Evolutionary conservation across 2,113 vertebrate genomes (phyloP).

Genomic region (Crotalus tigris): DNA sequence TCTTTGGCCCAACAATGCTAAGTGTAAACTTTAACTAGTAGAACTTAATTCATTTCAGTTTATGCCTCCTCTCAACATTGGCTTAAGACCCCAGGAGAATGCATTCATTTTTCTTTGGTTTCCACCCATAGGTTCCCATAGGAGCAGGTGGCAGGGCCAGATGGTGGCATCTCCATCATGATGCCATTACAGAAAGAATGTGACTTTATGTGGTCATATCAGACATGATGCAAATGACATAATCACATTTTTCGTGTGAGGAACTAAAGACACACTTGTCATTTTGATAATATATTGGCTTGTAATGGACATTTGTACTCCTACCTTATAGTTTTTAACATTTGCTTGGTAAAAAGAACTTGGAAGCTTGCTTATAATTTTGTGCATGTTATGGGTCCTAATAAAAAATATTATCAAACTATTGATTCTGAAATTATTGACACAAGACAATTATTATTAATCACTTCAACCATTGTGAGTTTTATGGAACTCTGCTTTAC

Average conservation of each 20-base stretch:
- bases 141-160: neutral
- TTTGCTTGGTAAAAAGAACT: neutral
- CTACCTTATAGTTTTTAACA: neutral
- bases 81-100: neutral
- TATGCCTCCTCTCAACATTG: neutral
- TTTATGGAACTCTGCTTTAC: neutral
- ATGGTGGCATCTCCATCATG: neutral
- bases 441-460: neutral
- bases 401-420: neutral
- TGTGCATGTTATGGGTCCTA: neutral
- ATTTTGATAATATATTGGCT: neutral
- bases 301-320: neutral
- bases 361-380: neutral
- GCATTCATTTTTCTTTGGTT: neutral
- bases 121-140: neutral
- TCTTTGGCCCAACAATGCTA: neutral
- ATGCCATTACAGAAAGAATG: neutral
- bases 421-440: neutral
- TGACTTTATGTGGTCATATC: neutral
- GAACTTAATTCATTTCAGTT: neutral
- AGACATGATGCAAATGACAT: neutral
- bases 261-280: neutral
- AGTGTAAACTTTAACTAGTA: neutral
- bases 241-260: neutral
- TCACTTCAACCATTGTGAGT: neutral